Percentiles rank a stretch among this genome's conserved stretches.
These are phyloP conservation scores for Latrodectus elegans DNA, from an alignment of 2,888 invertebrate genomes.

Conservation along the genomic window DNA sequence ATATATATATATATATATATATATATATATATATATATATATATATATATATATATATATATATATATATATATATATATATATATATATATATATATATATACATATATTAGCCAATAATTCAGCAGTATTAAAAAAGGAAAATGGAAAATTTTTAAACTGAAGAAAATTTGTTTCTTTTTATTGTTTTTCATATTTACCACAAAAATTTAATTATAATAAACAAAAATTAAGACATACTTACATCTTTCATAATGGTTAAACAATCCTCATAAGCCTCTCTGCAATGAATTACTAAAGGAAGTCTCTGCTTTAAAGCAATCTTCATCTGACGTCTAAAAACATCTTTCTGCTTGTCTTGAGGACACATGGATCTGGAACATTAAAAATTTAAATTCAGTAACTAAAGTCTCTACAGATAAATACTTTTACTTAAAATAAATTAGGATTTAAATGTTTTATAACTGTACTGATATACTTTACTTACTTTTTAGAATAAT, in stretches of 20 bases:
- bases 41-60: neutral
- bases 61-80: neutral
- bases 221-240: neutral
- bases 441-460: neutral
- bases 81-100: neutral
- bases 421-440: conserved; percentile 72
- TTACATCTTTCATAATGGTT: conserved; percentile 75
- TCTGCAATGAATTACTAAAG: conserved; percentile 77
- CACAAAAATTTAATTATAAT: too few relatives aligned
- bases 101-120: too few relatives aligned
- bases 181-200: too few relatives aligned
- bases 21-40: too few relatives aligned
- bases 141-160: too few relatives aligned
- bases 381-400: too few relatives aligned
- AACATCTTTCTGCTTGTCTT: conserved; percentile 74
- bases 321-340: conserved; percentile 75
- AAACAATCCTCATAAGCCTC: conserved; percentile 76
- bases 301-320: conserved; percentile 74
- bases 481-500: conserved; percentile 76
- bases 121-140: too few relatives aligned
- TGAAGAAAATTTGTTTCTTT: too few relatives aligned
- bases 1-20: neutral
- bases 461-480: neutral
- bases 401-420: too few relatives aligned
- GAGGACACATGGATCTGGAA: conserved; percentile 65